Base-by-base conservation (phyloP, 2,888 invertebrate genomes). In the Sphinx pinastri region DNA sequence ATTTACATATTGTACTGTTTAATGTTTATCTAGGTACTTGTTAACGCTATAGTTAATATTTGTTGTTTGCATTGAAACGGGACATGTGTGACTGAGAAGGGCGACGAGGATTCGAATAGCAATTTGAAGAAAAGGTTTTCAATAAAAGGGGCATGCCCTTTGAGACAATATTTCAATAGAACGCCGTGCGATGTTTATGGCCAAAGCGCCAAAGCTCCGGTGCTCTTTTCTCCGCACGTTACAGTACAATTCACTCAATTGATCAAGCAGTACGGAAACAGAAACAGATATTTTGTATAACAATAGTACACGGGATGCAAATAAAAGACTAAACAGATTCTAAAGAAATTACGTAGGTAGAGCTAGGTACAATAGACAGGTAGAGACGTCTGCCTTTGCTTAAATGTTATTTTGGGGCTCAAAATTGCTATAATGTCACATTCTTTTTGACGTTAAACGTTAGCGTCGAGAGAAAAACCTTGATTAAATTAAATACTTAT, bases 121-220 rank as follows among this genome's bases (percentile, higher is more conserved):
- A 81, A 83, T 79, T 82, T 82, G 82, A 84, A 88, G 82, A 84
- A 88, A 92, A 93, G 88, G 93, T 93, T 91, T 93, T 91, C 91
- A 92, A 92, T 92, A 93, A 91, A 93, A 90, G n/a, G n/a, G n/a
- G n/a, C 88, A 89, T 86, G 84, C 87, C 84, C 91, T 90, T 84
- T 77, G 92, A 92, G 92, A 91, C 91, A 88, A 88, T 89, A 88
- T 88, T 91, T 92, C 91, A 90, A 89, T 90, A 89, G 88, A 89
- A 84, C 87, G 79, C 83, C 81, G 86, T 78, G 84, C 85, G 77
- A 88, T 91, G 90, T 92, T 92, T 91, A 92, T 85, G 88, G 83
- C 84, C 82, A 78, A 80, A 78, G 84, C 78, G 81, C 78, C 80
- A 75, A 78, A 77, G 81, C 77, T 74, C 75, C 72, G 70, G 70